phyloP scores from a whole-genome alignment of 2,888 invertebrate species.

The Maniola hyperantus region DNA sequence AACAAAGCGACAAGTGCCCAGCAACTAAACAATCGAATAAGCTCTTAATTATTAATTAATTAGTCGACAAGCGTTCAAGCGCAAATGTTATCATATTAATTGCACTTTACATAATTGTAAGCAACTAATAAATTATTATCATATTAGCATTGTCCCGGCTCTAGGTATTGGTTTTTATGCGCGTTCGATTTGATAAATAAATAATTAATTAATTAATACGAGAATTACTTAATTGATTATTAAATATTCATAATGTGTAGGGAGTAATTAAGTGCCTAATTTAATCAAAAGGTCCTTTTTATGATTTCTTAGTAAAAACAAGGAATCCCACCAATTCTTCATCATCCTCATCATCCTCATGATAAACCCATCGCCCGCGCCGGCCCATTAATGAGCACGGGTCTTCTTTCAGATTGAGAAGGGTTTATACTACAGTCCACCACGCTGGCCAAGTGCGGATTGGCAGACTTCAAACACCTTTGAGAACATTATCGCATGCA shows the following conservation, averaged over 20 bases:
- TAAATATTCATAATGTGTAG: background rate
- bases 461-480: too few species aligned
- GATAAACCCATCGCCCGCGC: too few species aligned
- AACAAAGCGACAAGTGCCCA: background rate
- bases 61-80: background rate
- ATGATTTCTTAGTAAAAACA: too few species aligned
- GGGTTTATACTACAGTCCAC: too few species aligned
- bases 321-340: too few species aligned
- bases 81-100: constrained; percentile 23
- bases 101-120: constrained; percentile 22
- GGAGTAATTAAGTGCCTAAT: background rate
- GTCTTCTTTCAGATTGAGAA: too few species aligned
- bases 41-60: background rate
- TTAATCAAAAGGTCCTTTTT: too few species aligned
- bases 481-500: too few species aligned
- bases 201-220: background rate
- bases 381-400: too few species aligned
- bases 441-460: too few species aligned
- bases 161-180: constrained; percentile 19
- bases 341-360: too few species aligned
- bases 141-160: too few species aligned
- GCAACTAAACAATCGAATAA: background rate
- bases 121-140: constrained; percentile 28
- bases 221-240: constrained; percentile 1
- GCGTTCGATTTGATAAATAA: constrained; percentile 7